Evolutionary conservation across 1,140 invertebrate genomes (phyloP), one percentile per base, ranked within the genome.

Genomic region (Solenopsis invicta): DNA sequence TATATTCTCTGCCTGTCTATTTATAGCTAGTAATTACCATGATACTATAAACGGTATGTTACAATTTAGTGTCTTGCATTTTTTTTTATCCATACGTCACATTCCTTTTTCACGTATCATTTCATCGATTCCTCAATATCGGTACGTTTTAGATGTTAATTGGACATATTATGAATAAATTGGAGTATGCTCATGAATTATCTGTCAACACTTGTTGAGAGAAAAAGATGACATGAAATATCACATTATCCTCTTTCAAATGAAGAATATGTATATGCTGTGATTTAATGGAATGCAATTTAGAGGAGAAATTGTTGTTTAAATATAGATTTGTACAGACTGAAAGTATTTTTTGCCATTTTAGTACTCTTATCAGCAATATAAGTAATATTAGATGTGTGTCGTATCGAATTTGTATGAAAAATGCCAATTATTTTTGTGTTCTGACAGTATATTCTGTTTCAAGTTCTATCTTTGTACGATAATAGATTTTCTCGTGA

Each of bases 381-480:
- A n/a, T n/a, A n/a, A n/a, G 18, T 72, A 72, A 29, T 29, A 29
- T 29, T 29, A 9, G 18, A 67, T 1, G 29, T 6, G 16, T 67
- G 69, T 78, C 16, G 59, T 34, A 24, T 72, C 52, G 16, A 48
- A 48, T 41, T 24, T 29, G 2, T 72, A 34, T 67, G 21, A 1
- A n/a, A n/a, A n/a, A n/a, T n/a, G n/a, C n/a, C n/a, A n/a, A 45
- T 29, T 29, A 29, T 29, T 54, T 18, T 54, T n/a, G n/a, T 54
- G 2, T n/a, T n/a, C 52, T 54, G 59, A 59, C 52, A 41, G 29
- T 71, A 12, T 45, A 37, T 48, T 48, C 52, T 59, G 59, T 59
- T 74, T 82, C 48, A 74, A 59, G 24, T 74, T 82, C 41, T 24
- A 41, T 74, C 41, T 24, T 82, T 72, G 67, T 59, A 48, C 34